Conservation (phyloP, 2,113 vertebrate genomes). For the Dicaeum eximium region DNA sequence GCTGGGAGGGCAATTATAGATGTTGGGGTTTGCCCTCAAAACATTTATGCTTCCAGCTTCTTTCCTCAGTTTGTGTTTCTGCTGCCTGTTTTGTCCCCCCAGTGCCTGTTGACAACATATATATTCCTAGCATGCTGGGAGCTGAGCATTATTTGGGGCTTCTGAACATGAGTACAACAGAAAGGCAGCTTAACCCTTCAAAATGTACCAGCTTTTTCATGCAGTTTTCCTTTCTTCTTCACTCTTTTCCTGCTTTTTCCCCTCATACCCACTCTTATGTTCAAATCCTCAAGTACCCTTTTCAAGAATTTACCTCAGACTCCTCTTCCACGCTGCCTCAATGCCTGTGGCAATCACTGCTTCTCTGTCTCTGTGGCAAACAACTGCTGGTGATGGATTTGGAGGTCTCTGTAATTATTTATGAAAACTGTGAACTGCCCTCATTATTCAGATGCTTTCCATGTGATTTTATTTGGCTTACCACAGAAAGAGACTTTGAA, state of each 20-base stretch:
- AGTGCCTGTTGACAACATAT: not conserved
- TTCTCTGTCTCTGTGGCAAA: not conserved
- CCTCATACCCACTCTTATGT: not conserved
- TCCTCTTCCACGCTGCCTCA: not conserved
- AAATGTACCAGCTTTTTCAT: not conserved
- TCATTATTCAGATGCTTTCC: constrained; percentile 47
- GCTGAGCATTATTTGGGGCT: not conserved
- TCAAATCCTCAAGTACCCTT: not conserved
- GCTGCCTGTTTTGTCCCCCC: not conserved
- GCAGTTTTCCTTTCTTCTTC: not conserved
- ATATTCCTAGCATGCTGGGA: not conserved
- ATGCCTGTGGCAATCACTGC: not conserved
- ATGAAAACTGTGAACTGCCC: constrained; percentile 39
- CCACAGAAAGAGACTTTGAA: not conserved
- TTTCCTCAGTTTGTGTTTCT: not conserved
- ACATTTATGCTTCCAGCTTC: not conserved
- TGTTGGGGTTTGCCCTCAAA: not conserved
- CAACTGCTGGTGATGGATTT: constrained; percentile 11
- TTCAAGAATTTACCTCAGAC: not conserved
- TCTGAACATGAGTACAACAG: not conserved
- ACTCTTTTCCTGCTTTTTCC: not conserved
- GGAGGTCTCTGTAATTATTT: constrained; percentile 56
- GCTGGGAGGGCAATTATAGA: not conserved
- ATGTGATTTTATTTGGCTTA: constrained; percentile 37
- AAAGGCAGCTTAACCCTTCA: not conserved